These are phyloP conservation scores for Hydriomena furcata DNA, from an alignment of 2,888 invertebrate genomes.

Conservation along the genomic window DNA sequence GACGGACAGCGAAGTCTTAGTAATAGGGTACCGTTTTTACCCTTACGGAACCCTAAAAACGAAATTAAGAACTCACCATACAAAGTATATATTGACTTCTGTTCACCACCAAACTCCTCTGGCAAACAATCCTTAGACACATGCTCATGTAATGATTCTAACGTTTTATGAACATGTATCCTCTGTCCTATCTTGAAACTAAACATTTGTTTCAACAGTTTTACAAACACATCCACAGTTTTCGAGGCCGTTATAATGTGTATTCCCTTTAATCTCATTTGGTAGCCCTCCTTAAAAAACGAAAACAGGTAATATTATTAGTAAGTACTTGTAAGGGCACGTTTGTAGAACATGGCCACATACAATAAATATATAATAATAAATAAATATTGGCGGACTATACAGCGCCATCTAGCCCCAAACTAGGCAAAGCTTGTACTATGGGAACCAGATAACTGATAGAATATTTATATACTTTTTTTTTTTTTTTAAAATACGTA, in stretches of 20 bases:
- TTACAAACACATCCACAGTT: conserved; percentile 43
- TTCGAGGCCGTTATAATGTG: conserved; percentile 50
- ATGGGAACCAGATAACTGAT: too few relatives aligned
- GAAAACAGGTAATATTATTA: background rate
- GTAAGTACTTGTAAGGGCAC: too few relatives aligned
- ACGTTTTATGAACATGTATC: conserved; percentile 40
- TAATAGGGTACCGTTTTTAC: too few relatives aligned
- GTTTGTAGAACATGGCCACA: too few relatives aligned
- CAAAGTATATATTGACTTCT: conserved; percentile 35
- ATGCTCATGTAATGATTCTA: conserved; percentile 42
- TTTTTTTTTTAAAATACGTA: too few relatives aligned
- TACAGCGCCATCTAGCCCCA: too few relatives aligned
- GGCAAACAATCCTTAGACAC: conserved; percentile 50
- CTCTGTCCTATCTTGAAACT: conserved; percentile 47
- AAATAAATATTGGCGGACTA: too few relatives aligned
- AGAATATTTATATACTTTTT: too few relatives aligned
- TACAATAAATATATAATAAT: too few relatives aligned
- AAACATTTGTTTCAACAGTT: conserved; percentile 47
- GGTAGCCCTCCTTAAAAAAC: conserved; percentile 50
- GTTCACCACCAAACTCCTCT: conserved; percentile 52
- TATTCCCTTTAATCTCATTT: conserved; percentile 51
- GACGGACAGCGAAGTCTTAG: too few relatives aligned
- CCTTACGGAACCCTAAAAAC: too few relatives aligned
- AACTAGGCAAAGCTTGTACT: too few relatives aligned
- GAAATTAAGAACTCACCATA: conserved; percentile 25